Evolutionary conservation across 2,113 vertebrate species (phyloP).

Genomic region (Cyanistes caeruleus): DNA sequence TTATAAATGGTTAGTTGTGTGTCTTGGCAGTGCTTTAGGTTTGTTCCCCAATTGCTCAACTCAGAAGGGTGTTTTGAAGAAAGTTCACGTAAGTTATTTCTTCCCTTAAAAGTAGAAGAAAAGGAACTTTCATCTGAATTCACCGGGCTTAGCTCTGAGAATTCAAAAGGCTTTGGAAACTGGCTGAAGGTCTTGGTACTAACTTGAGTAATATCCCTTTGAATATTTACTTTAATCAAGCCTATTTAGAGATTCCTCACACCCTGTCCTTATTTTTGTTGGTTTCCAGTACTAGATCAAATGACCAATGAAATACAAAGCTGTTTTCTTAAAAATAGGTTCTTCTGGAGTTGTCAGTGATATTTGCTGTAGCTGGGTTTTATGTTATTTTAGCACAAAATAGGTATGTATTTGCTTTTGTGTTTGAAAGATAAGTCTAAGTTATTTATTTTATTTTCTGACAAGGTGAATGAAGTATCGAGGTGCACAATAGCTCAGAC

Average conservation of each 20-base stretch:
- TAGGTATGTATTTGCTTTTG: not conserved
- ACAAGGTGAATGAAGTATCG: not conserved
- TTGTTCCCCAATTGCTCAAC: constrained; percentile 23
- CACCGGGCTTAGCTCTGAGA: constrained; percentile 26
- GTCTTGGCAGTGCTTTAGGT: constrained; percentile 35
- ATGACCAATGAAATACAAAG: not conserved
- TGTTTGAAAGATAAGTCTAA: not conserved
- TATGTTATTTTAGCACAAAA: not conserved
- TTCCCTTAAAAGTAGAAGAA: constrained; percentile 55
- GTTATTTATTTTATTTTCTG: not conserved
- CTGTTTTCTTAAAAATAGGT: not conserved
- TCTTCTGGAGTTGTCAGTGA: not conserved
- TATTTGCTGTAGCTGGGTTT: not conserved
- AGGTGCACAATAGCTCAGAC: not conserved
- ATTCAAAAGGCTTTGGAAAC: constrained; percentile 48
- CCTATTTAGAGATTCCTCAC: not conserved
- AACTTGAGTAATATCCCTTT: constrained; percentile 15
- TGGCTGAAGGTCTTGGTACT: not conserved
- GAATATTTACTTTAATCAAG: constrained; percentile 39
- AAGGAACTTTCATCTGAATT: constrained; percentile 58
- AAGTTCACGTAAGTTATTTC: constrained; percentile 35
- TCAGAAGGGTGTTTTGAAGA: constrained; percentile 39
- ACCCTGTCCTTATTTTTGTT: not conserved
- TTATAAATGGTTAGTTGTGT: constrained; percentile 29
- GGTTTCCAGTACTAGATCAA: not conserved